Percentiles rank a stretch among this genome's conserved stretches.
Conservation (phyloP, 1,140 invertebrate genomes). For the Solenopsis invicta region DNA sequence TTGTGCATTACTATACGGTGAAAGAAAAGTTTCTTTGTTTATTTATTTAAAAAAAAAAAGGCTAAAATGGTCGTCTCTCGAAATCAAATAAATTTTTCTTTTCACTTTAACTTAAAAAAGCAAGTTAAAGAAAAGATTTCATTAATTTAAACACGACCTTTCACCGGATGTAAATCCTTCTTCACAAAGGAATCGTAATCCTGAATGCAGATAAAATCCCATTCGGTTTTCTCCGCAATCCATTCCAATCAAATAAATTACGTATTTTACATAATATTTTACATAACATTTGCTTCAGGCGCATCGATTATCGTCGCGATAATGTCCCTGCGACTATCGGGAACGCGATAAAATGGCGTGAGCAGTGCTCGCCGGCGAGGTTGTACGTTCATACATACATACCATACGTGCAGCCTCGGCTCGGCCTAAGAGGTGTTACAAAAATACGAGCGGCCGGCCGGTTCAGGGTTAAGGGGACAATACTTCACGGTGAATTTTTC, state of each 20-base stretch:
- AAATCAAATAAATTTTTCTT: too few species aligned
- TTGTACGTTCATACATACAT: not conserved
- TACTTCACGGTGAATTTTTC: slow-evolving; percentile 67
- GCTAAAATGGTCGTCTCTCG: too few species aligned
- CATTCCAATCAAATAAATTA: slow-evolving; percentile 17
- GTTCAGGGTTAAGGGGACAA: slow-evolving; percentile 64
- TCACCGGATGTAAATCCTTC: not conserved
- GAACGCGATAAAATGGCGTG: slow-evolving; percentile 2
- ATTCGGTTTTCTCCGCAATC: not conserved
- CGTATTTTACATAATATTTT: slow-evolving; percentile 11
- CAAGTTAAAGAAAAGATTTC: too few species aligned
- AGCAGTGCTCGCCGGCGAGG: not conserved
- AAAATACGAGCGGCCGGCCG: slow-evolving; percentile 45
- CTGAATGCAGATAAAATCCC: not conserved
- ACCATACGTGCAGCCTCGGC: not conserved
- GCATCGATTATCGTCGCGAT: slow-evolving; percentile 10
- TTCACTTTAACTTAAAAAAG: too few species aligned
- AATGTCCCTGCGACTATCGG: not conserved
- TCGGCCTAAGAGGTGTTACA: slow-evolving; percentile 28
- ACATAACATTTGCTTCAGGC: slow-evolving; percentile 17
- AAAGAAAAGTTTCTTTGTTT: too few species aligned
- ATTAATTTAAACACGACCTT: too few species aligned
- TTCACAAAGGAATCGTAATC: not conserved
- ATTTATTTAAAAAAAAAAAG: too few species aligned
- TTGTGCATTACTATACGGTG: too few species aligned